Conservation (phyloP, 2,113 vertebrate genomes). For the Callaeas wilsoni region DNA sequence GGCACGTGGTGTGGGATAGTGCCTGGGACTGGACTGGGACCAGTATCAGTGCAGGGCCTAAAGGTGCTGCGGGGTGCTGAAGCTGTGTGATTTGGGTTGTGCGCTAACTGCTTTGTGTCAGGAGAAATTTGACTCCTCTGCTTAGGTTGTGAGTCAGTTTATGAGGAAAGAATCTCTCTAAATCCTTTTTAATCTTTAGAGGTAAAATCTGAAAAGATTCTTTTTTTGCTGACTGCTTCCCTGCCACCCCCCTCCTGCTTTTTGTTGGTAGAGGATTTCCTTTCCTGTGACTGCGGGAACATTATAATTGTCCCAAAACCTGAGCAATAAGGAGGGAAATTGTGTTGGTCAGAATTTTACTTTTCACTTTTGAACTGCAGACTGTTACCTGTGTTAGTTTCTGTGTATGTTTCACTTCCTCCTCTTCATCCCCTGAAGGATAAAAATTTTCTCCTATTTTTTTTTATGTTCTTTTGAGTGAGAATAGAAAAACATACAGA, state of each 20-base stretch:
- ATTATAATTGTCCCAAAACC: background rate
- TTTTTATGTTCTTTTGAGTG: background rate
- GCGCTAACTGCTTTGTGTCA: rapidly evolving
- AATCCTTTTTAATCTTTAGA: background rate
- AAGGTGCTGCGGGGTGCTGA: background rate
- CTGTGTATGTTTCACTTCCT: background rate
- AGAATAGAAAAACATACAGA: background rate
- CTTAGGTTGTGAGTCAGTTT: background rate
- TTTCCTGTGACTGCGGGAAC: background rate
- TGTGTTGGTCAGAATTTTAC: background rate
- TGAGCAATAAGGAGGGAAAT: background rate
- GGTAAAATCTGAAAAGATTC: background rate
- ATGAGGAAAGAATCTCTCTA: background rate
- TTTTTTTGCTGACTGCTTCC: background rate
- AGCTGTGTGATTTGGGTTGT: rapidly evolving
- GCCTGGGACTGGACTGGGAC: background rate
- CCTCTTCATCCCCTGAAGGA: background rate
- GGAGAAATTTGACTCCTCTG: background rate
- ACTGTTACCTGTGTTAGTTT: background rate
- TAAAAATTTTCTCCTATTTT: background rate
- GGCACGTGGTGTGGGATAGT: rapidly evolving
- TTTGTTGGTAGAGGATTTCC: background rate
- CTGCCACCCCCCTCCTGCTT: rapidly evolving
- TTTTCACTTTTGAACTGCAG: background rate
- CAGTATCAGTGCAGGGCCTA: background rate